Evolutionary conservation across 2,113 vertebrate genomes (phyloP).

Genomic region (Podiceps cristatus): DNA sequence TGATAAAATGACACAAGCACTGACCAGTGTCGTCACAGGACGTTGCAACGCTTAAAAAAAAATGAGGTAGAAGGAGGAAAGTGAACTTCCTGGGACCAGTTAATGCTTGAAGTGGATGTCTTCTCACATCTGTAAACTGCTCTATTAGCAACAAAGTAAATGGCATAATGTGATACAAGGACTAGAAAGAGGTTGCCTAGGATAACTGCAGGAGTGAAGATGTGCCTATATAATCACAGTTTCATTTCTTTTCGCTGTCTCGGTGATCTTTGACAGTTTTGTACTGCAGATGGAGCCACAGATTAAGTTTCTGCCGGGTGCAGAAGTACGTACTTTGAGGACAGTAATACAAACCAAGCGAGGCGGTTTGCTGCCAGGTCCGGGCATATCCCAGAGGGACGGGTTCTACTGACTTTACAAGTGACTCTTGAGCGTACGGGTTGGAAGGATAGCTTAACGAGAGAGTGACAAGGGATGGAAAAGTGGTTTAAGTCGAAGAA

Average conservation of each 20-base stretch:
- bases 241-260: not conserved
- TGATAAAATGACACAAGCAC: not conserved
- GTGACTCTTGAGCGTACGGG: too few relatives aligned
- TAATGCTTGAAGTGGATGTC: not conserved
- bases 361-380: not conserved
- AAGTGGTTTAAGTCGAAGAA: not conserved
- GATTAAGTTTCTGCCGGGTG: conserved; percentile 27
- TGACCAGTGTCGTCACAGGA: not conserved
- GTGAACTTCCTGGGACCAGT: not conserved
- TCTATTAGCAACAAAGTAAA: not conserved
- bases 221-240: rapidly evolving
- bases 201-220: not conserved
- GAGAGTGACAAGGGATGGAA: not conserved
- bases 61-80: not conserved
- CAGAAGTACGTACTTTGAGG: not conserved
- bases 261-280: not conserved
- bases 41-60: not conserved
- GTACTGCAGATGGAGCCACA: conserved; percentile 69
- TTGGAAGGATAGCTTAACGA: not conserved
- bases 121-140: not conserved
- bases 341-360: rapidly evolving
- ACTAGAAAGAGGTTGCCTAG: not conserved
- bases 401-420: not conserved
- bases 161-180: too few relatives aligned
- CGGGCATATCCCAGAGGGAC: not conserved